phyloP scores from a whole-genome alignment of 2,797 vertebrate genomes.

The Paratrypauchen microcephalus region DNA sequence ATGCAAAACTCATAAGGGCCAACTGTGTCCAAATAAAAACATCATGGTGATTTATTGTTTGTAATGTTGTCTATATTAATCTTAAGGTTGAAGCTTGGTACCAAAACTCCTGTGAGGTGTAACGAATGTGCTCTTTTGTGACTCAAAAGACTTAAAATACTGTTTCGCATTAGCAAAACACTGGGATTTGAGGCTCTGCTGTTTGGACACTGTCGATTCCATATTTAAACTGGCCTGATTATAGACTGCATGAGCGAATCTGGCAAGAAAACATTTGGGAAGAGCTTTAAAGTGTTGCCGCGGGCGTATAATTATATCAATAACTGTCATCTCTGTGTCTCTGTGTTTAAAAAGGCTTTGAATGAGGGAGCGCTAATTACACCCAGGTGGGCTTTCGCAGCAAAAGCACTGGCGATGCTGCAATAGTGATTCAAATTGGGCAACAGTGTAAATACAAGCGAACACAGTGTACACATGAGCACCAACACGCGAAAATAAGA shows the following conservation, averaged over 20 bases:
- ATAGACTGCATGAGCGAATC: slow-evolving; percentile 15
- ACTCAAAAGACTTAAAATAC: slow-evolving; percentile 23
- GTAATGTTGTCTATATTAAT: slow-evolving; percentile 18
- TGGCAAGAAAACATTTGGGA: slow-evolving; percentile 20
- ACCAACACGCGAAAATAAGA: too few species aligned
- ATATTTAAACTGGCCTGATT: slow-evolving; percentile 24
- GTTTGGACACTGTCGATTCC: slow-evolving; percentile 25
- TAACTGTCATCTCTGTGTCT: slow-evolving; percentile 21
- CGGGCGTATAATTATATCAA: slow-evolving; percentile 39
- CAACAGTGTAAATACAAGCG: slow-evolving; percentile 16
- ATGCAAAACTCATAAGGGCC: slow-evolving; percentile 10
- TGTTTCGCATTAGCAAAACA: slow-evolving; percentile 33
- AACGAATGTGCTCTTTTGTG: slow-evolving; percentile 22
- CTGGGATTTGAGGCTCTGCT: slow-evolving; percentile 2
- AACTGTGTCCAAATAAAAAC: slow-evolving; percentile 23
- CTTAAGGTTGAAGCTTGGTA: background rate
- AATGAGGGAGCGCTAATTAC: slow-evolving; percentile 32
- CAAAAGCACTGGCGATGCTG: slow-evolving; percentile 20
- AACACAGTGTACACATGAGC: slow-evolving; percentile 7
- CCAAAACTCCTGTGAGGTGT: slow-evolving; percentile 29
- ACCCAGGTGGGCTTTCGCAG: slow-evolving; percentile 26
- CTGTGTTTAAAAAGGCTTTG: slow-evolving; percentile 17
- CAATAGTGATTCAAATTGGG: slow-evolving; percentile 19
- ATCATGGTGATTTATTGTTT: slow-evolving; percentile 18
- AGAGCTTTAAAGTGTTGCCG: slow-evolving; percentile 22